Evolutionary conservation across 2,113 vertebrate species (phyloP), one percentile per base, ranked within the genome.

Genomic region (Progne subis): DNA sequence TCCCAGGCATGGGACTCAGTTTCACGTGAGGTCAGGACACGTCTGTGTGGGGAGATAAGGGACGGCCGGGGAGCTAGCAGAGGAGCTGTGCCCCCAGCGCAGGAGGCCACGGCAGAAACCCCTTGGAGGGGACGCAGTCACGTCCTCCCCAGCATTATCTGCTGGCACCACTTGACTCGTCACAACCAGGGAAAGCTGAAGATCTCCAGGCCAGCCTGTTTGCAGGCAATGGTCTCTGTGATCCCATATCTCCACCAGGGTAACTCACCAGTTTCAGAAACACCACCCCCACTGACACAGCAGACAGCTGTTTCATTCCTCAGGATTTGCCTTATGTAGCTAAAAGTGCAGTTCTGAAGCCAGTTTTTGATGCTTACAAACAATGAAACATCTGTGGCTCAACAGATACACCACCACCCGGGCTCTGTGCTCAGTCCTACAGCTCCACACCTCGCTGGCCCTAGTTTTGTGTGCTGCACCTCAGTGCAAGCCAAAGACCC

Each of bases 1-100:
- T 17, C 68, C 65, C 95, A 94, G 88, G 52, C 64, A 0, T 21
- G 12, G 86, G 86, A 88, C 64, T 86, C 25, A 8, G 82, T 57
- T 93, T 60, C 7, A 8, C 1, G 0, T 1, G 31, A 86, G 76
- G 59, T 77, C 55, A 59, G 78, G 39, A 31, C 17, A 15, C 49
- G 68, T 53, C 92, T 95, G 96, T 3, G 1, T 3, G 23, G 13
- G 81, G 74, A 94, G 96, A 97, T 96, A 97, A 97, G 70, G 47
- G 41, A 14, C 1, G 0, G 86, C 63, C 1, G 0, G 49, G 72
- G 55, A 81, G n/a, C 46, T 2, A 2, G 56, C 50, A 49, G 44
- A 2, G 0, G 63, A 80, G 71, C 63, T 50, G 55, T 57, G 64
- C 9, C 44, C 60, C 53, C 17, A 0, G 28, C 3, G 8, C 7